A percentile compares a stretch with the other conserved stretches of the same genome.
Evolutionary conservation across 1,140 invertebrate genomes (phyloP).

Genomic region (Drosophila novamexicana): DNA sequence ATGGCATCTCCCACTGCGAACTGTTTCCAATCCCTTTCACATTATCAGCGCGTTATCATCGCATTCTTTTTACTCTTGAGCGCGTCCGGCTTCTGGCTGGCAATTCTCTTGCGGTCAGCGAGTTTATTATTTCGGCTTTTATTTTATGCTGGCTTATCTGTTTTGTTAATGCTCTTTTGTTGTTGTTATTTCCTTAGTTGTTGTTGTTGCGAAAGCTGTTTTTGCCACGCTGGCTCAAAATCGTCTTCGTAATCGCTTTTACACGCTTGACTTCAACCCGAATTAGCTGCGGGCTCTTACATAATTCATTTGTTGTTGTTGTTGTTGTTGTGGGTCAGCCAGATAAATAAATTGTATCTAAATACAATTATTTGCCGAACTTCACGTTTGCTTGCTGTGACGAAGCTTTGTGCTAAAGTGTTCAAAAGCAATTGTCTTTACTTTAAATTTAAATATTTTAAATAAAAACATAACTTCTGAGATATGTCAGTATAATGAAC

Average conservation of each 20-base stretch:
- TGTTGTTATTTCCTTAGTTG: conserved; percentile 3
- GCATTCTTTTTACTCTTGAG: conserved; percentile 69
- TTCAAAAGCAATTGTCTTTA: neutral
- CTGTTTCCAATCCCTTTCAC: conserved; percentile 40
- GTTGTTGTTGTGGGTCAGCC: conserved; percentile 11
- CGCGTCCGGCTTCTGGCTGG: conserved; percentile 13
- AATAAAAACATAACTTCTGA: no score
- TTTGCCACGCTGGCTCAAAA: conserved; percentile 41
- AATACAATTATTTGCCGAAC: conserved; percentile 23
- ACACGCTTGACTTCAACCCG: conserved; percentile 70
- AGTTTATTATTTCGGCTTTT: conserved; percentile 80
- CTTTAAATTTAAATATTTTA: neutral
- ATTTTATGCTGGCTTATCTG: conserved; percentile 66
- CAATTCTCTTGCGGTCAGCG: conserved; percentile 70
- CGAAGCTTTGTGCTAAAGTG: neutral
- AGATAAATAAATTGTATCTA: conserved; percentile 56
- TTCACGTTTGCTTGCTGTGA: neutral
- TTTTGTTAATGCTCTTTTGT: conserved; percentile 29
- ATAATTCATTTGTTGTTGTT: conserved; percentile 36
- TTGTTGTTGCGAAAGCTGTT: conserved; percentile 55
- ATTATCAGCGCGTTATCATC: conserved; percentile 84
- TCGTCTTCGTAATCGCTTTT: conserved; percentile 71
- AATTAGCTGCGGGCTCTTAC: conserved; percentile 70
- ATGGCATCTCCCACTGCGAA: neutral
- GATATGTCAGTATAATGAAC: no score